A percentile compares a stretch with the other conserved stretches of the same genome.
These are phyloP conservation scores for Amphipyra berbera DNA, from an alignment of 2,888 invertebrate genomes.

Conservation along the genomic window DNA sequence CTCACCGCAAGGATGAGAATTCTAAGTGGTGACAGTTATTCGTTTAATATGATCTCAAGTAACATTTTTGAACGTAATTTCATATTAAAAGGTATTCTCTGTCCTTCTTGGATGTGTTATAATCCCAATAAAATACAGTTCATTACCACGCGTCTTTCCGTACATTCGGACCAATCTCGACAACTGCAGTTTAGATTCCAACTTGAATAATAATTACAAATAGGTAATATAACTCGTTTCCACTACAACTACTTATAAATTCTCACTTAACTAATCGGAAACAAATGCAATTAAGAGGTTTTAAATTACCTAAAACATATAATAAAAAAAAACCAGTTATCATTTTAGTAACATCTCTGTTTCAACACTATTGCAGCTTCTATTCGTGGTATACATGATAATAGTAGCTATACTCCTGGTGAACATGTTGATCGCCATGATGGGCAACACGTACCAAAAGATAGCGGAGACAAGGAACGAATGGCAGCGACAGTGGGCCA, in stretches of 20 bases:
- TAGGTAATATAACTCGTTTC: constrained; percentile 24
- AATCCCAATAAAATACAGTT: too few species aligned
- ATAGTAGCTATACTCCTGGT: constrained; percentile 98
- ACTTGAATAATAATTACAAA: background rate
- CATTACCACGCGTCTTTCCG: too few species aligned
- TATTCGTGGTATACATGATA: constrained; percentile 99
- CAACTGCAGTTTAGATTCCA: background rate
- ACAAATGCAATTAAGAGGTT: constrained; percentile 20
- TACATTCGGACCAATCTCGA: background rate
- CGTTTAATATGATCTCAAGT: too few species aligned
- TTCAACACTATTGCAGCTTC: constrained; percentile 88
- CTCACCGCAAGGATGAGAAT: background rate
- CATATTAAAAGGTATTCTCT: too few species aligned
- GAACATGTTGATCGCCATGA: constrained; percentile 99
- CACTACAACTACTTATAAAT: constrained; percentile 13
- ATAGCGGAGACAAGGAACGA: constrained; percentile 99
- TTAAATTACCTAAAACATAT: constrained; percentile 11
- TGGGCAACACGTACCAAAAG: constrained; percentile 99
- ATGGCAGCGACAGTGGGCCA: constrained; percentile 99
- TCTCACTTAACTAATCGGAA: constrained; percentile 27
- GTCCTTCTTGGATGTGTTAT: too few species aligned
- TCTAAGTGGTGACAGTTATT: too few species aligned
- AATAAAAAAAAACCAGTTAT: constrained; percentile 36
- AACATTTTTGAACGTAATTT: too few species aligned
- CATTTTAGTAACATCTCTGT: constrained; percentile 10